Percentiles rank a stretch among this genome's conserved stretches.
Evolutionary conservation across 2,888 invertebrate species (phyloP).

Genomic region (Athetis lepigone): DNA sequence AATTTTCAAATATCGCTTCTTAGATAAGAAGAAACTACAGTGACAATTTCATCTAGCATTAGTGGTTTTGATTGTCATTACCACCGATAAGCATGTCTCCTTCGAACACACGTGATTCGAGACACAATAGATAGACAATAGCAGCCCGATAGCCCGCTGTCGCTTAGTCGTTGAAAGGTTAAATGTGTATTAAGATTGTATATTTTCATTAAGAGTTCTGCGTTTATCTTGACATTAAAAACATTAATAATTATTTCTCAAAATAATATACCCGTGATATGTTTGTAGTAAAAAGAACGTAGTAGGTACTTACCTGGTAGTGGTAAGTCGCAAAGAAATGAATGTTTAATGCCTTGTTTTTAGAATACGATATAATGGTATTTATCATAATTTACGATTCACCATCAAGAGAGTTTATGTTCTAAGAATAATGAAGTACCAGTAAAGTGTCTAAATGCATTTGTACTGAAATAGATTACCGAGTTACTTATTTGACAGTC

Average conservation of each 20-base stretch:
- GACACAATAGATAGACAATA: too few relatives aligned
- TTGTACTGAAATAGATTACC: constrained; percentile 36
- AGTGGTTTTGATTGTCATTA: too few relatives aligned
- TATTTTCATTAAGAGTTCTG: constrained; percentile 2
- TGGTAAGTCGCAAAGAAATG: background rate
- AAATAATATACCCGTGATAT: background rate
- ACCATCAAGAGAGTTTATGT: constrained; percentile 8
- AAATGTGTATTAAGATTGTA: too few relatives aligned
- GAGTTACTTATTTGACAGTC: constrained; percentile 36
- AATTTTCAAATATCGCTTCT: too few relatives aligned
- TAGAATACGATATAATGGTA: constrained; percentile 27
- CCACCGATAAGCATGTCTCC: too few relatives aligned
- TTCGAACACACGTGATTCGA: too few relatives aligned
- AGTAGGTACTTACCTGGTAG: too few relatives aligned
- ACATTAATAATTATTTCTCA: background rate
- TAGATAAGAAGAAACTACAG: too few relatives aligned
- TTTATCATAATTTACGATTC: constrained; percentile 22
- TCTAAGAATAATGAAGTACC: constrained; percentile 23
- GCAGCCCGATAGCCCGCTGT: too few relatives aligned
- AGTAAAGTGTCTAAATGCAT: constrained; percentile 23
- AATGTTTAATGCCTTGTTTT: constrained; percentile 12
- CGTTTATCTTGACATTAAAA: constrained; percentile 18
- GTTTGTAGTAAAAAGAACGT: constrained; percentile 10
- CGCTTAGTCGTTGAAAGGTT: too few relatives aligned
- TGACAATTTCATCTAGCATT: too few relatives aligned